These are phyloP conservation scores for Tricholaema leucomelas DNA, from an alignment of 2,113 vertebrate genomes.

Conservation along the genomic window DNA sequence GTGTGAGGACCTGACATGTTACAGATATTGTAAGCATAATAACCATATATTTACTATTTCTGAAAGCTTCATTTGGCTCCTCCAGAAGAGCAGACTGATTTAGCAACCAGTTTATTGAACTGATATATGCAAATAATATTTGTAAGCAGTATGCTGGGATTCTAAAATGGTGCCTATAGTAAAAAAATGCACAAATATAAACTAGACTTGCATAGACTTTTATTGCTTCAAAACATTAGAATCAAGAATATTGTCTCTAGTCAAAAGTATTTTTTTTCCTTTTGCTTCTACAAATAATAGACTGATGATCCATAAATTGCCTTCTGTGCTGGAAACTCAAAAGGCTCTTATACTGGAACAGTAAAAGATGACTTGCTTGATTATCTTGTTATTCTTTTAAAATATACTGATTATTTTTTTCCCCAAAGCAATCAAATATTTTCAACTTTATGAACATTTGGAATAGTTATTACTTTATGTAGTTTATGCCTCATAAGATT, in stretches of 20 bases:
- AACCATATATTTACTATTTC: constrained; percentile 7
- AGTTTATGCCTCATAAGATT: background rate
- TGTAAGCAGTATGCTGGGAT: background rate
- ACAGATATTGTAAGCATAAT: background rate
- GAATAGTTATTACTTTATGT: background rate
- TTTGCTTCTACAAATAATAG: constrained; percentile 15
- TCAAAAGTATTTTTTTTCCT: background rate
- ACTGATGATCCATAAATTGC: constrained; percentile 30
- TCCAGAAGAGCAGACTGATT: background rate
- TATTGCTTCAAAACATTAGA: constrained; percentile 4
- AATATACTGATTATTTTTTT: background rate
- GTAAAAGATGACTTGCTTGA: constrained; percentile 30
- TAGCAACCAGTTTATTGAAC: constrained; percentile 17
- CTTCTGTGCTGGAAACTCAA: constrained; percentile 14
- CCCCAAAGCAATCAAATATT: constrained; percentile 18
- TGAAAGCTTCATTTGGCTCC: constrained; percentile 12
- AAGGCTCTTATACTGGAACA: background rate
- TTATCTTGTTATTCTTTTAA: constrained; percentile 22
- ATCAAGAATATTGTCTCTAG: constrained; percentile 28
- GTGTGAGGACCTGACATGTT: background rate
- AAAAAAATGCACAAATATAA: constrained; percentile 5
- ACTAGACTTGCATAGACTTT: background rate
- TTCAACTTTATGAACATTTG: constrained; percentile 18
- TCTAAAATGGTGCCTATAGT: background rate
- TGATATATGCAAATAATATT: constrained; percentile 8